A percentile compares a stretch with the other conserved stretches of the same genome.
Evolutionary conservation across 2,113 vertebrate genomes (phyloP).

Genomic region (Butorides virescens): DNA sequence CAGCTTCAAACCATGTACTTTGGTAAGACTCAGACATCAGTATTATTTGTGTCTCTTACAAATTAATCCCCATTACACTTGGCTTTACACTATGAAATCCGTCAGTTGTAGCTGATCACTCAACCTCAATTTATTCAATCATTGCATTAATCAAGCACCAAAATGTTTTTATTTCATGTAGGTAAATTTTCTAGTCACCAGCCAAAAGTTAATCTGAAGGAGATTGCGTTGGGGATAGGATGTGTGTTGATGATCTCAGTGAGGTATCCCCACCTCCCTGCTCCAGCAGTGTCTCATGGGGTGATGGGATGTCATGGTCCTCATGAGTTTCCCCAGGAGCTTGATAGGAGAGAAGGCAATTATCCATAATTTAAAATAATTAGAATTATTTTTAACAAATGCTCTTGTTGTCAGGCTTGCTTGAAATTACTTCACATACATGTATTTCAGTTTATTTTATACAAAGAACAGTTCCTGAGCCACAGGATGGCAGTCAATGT

Average conservation of each 20-base stretch:
- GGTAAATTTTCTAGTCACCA: neutral
- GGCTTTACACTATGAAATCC: neutral
- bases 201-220: neutral
- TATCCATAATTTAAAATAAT: neutral
- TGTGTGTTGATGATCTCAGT: neutral
- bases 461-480: rapidly evolving
- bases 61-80: neutral
- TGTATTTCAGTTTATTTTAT: neutral
- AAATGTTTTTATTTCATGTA: neutral
- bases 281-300: neutral
- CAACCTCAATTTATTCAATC: neutral
- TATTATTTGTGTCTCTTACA: neutral
- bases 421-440: neutral
- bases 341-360: neutral
- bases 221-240: neutral
- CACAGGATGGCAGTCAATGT: neutral
- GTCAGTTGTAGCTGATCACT: neutral
- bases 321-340: neutral
- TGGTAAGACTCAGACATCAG: neutral
- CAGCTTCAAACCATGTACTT: neutral
- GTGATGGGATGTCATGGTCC: neutral
- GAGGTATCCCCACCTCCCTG: neutral
- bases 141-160: neutral
- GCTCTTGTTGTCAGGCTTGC: neutral
- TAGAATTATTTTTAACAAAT: neutral